A percentile compares a stretch with the other conserved stretches of the same genome.
Conservation (phyloP, 2,888 invertebrate species). For the Ormyrus nitidulus region DNA sequence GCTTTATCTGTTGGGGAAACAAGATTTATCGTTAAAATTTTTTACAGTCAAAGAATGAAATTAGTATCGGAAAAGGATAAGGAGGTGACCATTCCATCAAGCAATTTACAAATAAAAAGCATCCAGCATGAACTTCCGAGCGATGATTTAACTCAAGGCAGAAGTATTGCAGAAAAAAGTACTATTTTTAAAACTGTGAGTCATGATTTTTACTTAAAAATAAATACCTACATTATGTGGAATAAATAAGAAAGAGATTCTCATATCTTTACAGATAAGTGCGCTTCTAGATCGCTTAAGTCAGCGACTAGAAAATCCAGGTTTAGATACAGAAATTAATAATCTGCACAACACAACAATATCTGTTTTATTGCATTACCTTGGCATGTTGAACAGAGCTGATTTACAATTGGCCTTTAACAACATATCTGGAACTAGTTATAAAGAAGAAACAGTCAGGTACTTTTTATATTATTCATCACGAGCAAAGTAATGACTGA, state of each 20-base stretch:
- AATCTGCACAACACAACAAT: constrained; percentile 75
- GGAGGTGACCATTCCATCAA: constrained; percentile 35
- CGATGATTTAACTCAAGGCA: constrained; percentile 69
- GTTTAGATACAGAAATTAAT: constrained; percentile 68
- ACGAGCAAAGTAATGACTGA: constrained; percentile 7
- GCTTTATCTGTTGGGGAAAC: neutral
- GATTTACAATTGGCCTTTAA: constrained; percentile 72
- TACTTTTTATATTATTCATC: constrained; percentile 55
- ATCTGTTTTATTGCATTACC: constrained; percentile 73
- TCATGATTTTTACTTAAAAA: constrained; percentile 17
- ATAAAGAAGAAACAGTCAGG: constrained; percentile 84
- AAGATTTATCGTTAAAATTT: constrained; percentile 1
- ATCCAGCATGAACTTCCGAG: constrained; percentile 70
- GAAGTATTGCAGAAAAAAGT: constrained; percentile 65
- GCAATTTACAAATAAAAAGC: constrained; percentile 60
- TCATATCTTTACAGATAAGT: constrained; percentile 64
- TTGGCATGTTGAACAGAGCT: constrained; percentile 71
- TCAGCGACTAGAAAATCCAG: constrained; percentile 71
- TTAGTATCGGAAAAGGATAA: constrained; percentile 64
- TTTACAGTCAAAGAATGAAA: constrained; percentile 65
- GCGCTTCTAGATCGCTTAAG: constrained; percentile 70
- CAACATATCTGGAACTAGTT: constrained; percentile 80
- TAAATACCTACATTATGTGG: neutral
- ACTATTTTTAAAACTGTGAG: constrained; percentile 67
- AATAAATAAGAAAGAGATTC: constrained; percentile 1